phyloP scores from a whole-genome alignment of 2,888 invertebrate genomes.

The Tinea pellionella region DNA sequence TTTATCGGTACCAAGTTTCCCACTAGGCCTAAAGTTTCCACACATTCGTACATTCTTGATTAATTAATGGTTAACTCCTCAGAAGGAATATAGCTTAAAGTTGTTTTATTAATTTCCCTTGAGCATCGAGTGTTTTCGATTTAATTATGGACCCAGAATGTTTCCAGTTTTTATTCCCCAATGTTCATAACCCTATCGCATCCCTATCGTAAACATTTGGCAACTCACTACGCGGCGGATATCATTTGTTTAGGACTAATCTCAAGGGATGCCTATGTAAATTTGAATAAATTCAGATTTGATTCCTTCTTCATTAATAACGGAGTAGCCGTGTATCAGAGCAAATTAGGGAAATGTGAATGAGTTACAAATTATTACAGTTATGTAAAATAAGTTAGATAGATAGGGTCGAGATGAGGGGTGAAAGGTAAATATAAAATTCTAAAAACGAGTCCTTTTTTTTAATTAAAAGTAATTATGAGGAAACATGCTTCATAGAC shows the following conservation, averaged over 20 bases:
- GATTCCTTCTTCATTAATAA: neutral
- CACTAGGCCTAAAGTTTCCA: conserved; percentile 1
- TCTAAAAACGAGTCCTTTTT: too few relatives aligned
- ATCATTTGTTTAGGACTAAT: conserved; percentile 7
- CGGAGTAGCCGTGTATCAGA: neutral
- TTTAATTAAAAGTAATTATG: too few relatives aligned
- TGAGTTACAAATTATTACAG: neutral
- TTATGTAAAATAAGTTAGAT: neutral
- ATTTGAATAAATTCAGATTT: conserved; percentile 7
- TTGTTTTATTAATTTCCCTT: conserved; percentile 11
- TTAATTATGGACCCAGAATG: neutral
- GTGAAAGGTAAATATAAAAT: too few relatives aligned
- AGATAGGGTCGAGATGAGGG: neutral
- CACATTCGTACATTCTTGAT: conserved; percentile 12
- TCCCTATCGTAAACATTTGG: neutral
- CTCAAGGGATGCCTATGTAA: conserved; percentile 7
- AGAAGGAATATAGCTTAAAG: conserved; percentile 12
- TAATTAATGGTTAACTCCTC: conserved; percentile 12
- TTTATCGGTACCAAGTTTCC: conserved; percentile 24
- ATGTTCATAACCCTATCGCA: conserved; percentile 5
- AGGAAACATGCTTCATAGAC: neutral
- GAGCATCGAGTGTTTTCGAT: conserved; percentile 8
- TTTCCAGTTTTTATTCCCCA: conserved; percentile 9
- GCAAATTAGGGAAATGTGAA: conserved; percentile 1
- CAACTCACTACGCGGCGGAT: neutral